Conservation (phyloP, 1,140 invertebrate genomes). For the Diabrotica virgifera region DNA sequence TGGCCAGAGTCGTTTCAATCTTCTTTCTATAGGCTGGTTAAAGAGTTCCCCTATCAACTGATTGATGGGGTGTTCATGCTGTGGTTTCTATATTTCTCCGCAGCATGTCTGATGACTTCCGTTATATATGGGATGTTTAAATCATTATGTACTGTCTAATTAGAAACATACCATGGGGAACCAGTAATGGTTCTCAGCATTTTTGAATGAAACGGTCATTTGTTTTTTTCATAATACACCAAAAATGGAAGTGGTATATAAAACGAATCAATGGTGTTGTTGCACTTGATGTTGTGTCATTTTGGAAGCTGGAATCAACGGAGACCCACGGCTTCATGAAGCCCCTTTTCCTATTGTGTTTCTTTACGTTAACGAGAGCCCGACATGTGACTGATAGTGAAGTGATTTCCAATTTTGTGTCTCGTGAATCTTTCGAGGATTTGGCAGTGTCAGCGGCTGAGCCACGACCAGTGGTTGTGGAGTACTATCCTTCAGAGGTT, state of each 20-base stretch:
- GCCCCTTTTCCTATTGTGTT: neutral
- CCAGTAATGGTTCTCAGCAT: too few species aligned
- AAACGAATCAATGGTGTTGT: slow-evolving; percentile 5
- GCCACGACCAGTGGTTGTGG: slow-evolving; percentile 31
- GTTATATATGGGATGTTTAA: too few species aligned
- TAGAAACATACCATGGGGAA: too few species aligned
- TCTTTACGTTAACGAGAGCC: neutral
- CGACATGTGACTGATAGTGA: neutral
- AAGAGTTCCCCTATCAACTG: too few species aligned
- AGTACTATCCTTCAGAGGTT: slow-evolving; percentile 24
- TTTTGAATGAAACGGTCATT: slow-evolving; percentile 13
- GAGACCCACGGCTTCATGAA: neutral
- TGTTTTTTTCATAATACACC: slow-evolving; percentile 12
- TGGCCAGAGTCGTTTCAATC: too few species aligned
- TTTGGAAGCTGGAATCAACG: neutral
- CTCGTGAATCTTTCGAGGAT: slow-evolving; percentile 14
- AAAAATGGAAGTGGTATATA: slow-evolving; percentile 11
- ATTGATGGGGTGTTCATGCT: too few species aligned
- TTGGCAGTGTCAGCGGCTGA: slow-evolving; percentile 31
- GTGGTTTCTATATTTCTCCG: too few species aligned
- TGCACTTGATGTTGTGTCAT: neutral
- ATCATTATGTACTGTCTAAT: too few species aligned
- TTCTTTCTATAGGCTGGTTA: too few species aligned
- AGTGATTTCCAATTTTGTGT: neutral
- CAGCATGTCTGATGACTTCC: too few species aligned